Base-by-base conservation (phyloP, 2,888 invertebrate genomes). In the Drosophila kuntzei region DNA sequence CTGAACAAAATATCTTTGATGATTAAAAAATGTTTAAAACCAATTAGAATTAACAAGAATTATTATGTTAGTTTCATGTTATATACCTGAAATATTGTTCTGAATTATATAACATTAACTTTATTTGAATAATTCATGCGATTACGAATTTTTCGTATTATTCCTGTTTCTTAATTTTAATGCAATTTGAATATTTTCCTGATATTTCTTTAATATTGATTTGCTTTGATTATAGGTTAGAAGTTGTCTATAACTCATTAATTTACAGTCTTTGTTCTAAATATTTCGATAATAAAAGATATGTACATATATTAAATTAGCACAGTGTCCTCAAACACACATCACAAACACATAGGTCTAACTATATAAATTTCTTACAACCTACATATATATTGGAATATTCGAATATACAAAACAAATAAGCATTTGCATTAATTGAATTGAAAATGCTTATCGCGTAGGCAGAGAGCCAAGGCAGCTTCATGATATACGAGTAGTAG, bases 381-480 rank as follows among this genome's bases (percentile, higher is more conserved):
- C 1, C 3, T 7, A 20, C 1, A 27, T 8, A 27, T 27, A 0
- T 20, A 18, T 4, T n/a, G n/a, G n/a, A n/a, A 18, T 32, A 32
- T 47, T 47, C 11, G 14, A 25, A 5, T 51, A 16, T 16, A 39
- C 27, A 53, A 39, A 53, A 39, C 39, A 53, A 53, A 20, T 8
- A 41, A 14, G n/a, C 11, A 20, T 54, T 14, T 5, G 32, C 8
- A 32, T 47, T 66, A 43, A 69, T 54, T 68, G 16, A 76, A 70
- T 73, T 78, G 25, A 43, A 60, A 67, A 62, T 37, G 76, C 75
- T 69, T 76, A 81, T 85, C 73, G 53, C 65, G 39, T 41, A 29
- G 8, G 55, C 50, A 60, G 47, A 44, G 41, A 71, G 69, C 44
- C 57, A 18, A 27, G n/a, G 27, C 57, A 49, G 41, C 39, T 32